These are phyloP conservation scores for Microplitis demolitor DNA, from an alignment of 1,140 invertebrate genomes.

Conservation along the genomic window DNA sequence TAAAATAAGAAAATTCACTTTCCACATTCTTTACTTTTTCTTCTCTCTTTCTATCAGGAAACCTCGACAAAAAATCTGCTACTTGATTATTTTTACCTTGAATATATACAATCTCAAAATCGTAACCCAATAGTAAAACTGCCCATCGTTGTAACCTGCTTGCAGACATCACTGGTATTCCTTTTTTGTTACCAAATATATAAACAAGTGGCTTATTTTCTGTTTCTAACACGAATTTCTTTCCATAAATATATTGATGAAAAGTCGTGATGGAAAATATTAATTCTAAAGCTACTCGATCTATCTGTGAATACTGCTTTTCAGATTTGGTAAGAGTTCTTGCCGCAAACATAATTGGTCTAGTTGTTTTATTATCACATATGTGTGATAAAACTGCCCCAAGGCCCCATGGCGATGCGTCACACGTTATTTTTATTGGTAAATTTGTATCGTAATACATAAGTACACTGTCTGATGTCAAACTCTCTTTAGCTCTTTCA, in stretches of 20 bases:
- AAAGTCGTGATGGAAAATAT: conserved; percentile 1
- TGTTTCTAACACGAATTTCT: not conserved
- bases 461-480: not conserved
- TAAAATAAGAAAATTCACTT: conserved; percentile 1
- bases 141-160: not conserved
- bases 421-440: conserved; percentile 1
- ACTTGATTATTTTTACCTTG: not conserved
- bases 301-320: not conserved
- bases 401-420: not conserved
- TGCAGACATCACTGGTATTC: not conserved
- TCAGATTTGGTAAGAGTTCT: not conserved
- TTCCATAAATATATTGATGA: not conserved
- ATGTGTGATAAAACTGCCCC: not conserved
- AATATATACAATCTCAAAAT: not conserved
- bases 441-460: not conserved
- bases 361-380: too few species aligned
- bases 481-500: too few species aligned
- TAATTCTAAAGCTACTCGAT: not conserved
- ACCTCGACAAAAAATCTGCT: not conserved
- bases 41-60: not conserved
- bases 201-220: not conserved
- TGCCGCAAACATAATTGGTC: not conserved
- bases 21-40: not conserved
- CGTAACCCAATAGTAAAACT: not conserved
- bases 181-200: conserved; percentile 1